phyloP scores from a whole-genome alignment of 2,888 invertebrate genomes.

The Leptinotarsa tumamoca region DNA sequence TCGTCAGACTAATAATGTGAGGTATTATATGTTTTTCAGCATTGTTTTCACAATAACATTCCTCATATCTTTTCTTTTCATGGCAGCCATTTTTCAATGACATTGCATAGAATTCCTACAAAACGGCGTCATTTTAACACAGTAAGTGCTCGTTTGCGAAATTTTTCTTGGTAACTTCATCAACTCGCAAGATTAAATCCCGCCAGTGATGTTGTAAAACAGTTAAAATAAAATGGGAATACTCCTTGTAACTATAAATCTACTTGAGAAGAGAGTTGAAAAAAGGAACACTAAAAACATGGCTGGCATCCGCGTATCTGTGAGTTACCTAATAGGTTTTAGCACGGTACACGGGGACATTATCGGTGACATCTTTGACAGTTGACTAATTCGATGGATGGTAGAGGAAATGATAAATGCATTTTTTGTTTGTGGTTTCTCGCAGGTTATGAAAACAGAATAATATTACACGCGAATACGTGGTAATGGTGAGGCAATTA shows the following conservation, averaged over 20 bases:
- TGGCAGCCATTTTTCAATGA: not conserved
- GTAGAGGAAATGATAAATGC: too few species aligned
- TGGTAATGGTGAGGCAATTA: too few species aligned
- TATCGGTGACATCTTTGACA: not conserved
- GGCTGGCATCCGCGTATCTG: not conserved
- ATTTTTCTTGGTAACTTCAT: slow-evolving; percentile 12
- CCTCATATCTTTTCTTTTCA: not conserved
- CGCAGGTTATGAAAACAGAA: too few species aligned
- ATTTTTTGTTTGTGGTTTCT: too few species aligned
- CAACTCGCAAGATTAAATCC: slow-evolving; percentile 15
- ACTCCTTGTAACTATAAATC: slow-evolving; percentile 4
- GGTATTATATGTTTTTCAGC: too few species aligned
- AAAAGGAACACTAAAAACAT: not conserved
- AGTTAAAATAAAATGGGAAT: slow-evolving; percentile 5
- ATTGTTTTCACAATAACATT: not conserved
- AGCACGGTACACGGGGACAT: slow-evolving; percentile 2
- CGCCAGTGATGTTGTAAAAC: slow-evolving; percentile 3
- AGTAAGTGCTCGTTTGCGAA: not conserved
- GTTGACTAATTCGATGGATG: not conserved
- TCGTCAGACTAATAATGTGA: too few species aligned
- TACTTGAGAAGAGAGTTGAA: not conserved
- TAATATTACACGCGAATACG: too few species aligned
- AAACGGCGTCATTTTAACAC: slow-evolving; percentile 5
- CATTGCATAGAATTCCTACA: not conserved
- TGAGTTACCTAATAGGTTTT: not conserved